phyloP scores from a whole-genome alignment of 2,113 vertebrate genomes.

The Brevimyrus niger region DNA sequence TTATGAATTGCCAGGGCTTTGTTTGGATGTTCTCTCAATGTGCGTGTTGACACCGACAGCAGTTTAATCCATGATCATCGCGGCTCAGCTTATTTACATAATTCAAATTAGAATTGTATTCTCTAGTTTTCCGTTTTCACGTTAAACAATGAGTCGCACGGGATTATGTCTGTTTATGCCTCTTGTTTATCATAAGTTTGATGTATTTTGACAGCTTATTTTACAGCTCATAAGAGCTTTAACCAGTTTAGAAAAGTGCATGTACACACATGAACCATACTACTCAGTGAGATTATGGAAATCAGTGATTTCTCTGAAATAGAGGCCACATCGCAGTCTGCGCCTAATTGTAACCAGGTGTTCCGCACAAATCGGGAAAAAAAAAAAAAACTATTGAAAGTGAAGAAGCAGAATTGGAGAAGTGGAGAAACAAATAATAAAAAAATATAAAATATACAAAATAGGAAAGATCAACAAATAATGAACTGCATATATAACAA shows the following conservation, averaged over 20 bases:
- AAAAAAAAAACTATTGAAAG: neutral
- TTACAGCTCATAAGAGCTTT: slow-evolving; percentile 5
- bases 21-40: neutral
- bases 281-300: neutral
- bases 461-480: neutral
- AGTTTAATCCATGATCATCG: neutral
- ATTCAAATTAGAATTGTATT: slow-evolving; percentile 10
- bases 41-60: slow-evolving; percentile 6
- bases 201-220: slow-evolving; percentile 6
- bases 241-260: neutral
- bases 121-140: neutral
- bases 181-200: neutral
- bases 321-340: neutral
- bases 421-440: neutral
- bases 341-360: slow-evolving; percentile 1
- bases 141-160: neutral
- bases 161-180: slow-evolving; percentile 5
- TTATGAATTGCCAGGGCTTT: neutral
- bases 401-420: neutral
- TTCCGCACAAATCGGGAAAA: neutral
- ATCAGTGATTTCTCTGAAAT: neutral
- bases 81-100: neutral
- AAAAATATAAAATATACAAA: neutral
- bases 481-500: neutral
- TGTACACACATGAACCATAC: neutral